phyloP scores from a whole-genome alignment of 2,113 vertebrate species.

The Tragelaphus imberbis region DNA sequence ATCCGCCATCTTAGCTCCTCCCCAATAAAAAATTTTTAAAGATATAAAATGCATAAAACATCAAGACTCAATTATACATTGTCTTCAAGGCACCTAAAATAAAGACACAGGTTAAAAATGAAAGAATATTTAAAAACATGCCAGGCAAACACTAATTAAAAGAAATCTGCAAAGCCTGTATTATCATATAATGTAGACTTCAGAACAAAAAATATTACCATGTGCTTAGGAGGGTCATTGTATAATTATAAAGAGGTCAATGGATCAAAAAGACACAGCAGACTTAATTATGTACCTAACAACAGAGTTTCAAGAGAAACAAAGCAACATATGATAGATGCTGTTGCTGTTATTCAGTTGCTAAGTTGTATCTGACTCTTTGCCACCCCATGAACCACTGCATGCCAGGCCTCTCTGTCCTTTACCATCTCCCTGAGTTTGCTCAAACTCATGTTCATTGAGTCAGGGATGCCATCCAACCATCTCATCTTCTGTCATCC shows the following conservation, averaged over 20 bases:
- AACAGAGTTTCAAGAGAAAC: neutral
- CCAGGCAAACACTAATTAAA: neutral
- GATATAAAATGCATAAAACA: too few species aligned
- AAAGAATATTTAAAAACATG: neutral
- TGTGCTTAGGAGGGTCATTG: neutral
- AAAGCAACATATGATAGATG: neutral
- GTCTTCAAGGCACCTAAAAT: too few species aligned
- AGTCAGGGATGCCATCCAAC: neutral
- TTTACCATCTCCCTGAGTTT: neutral
- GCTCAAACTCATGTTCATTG: neutral
- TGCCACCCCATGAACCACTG: neutral
- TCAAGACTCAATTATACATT: too few species aligned
- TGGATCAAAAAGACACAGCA: neutral
- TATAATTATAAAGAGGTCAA: neutral
- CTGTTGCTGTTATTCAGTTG: neutral
- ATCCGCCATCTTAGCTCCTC: too few species aligned
- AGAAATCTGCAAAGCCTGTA: neutral
- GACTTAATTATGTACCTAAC: neutral
- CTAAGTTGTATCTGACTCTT: neutral
- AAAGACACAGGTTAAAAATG: neutral
- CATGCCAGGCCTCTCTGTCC: neutral
- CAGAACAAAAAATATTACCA: neutral
- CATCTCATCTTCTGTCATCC: neutral
- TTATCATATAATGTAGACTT: neutral
- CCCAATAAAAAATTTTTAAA: too few species aligned